Percentiles rank a stretch among this genome's conserved stretches.
Conservation (phyloP, 2,888 invertebrate species). For the Oxytorus armatus region DNA sequence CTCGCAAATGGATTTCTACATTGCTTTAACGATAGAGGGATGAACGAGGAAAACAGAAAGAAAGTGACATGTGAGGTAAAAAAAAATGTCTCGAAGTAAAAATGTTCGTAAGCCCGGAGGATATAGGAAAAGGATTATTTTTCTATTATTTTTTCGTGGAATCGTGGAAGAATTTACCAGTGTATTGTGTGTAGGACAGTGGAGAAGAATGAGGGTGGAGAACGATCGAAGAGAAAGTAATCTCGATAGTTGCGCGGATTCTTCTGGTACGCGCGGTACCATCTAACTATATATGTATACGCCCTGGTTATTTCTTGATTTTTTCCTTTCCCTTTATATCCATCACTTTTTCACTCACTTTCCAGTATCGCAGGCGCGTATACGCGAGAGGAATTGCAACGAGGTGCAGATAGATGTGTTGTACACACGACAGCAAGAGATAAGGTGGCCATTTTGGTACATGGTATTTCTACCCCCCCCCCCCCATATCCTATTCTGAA, state of each 20-base stretch:
- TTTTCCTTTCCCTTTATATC: conserved; percentile 34
- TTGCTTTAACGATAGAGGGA: too few relatives aligned
- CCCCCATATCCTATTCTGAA: conserved; percentile 47
- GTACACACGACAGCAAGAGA: conserved; percentile 20
- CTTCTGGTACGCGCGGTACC: conserved; percentile 2
- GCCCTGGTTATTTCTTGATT: conserved; percentile 19
- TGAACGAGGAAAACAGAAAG: too few relatives aligned
- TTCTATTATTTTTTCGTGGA: conserved; percentile 49
- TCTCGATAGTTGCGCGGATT: conserved; percentile 23
- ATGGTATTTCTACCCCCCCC: conserved; percentile 16
- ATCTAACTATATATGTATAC: background rate
- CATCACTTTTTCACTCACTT: conserved; percentile 57
- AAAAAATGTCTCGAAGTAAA: conserved; percentile 20
- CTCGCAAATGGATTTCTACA: too few relatives aligned
- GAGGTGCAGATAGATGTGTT: conserved; percentile 19
- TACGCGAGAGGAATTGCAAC: conserved; percentile 34
- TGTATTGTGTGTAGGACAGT: conserved; percentile 13
- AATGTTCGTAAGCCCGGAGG: conserved; percentile 22
- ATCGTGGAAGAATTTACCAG: conserved; percentile 45
- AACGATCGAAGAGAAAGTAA: conserved; percentile 25
- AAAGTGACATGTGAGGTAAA: too few relatives aligned
- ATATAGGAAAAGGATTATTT: conserved; percentile 42
- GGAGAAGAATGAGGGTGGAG: conserved; percentile 10
- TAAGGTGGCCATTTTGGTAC: conserved; percentile 38
- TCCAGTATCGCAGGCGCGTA: conserved; percentile 22